Conservation (phyloP, 2,113 vertebrate genomes). For the Dromaius novaehollandiae region DNA sequence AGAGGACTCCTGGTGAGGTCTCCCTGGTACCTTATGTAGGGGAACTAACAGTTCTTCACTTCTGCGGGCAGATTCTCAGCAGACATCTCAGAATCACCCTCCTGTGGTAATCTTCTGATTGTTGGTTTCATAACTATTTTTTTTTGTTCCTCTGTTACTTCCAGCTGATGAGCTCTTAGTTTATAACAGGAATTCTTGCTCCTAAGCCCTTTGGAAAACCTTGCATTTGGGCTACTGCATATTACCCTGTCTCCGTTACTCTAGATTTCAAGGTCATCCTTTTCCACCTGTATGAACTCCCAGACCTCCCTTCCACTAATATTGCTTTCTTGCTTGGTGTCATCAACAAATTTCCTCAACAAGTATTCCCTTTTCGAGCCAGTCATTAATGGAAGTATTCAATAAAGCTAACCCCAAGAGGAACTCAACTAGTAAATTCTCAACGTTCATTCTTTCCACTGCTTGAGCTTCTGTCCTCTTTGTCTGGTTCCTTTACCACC, state of each 20-base stretch:
- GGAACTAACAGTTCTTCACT: background rate
- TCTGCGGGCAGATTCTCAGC: background rate
- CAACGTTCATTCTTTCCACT: background rate
- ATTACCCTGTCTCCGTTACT: background rate
- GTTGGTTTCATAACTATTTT: background rate
- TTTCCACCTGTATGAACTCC: background rate
- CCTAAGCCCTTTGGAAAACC: background rate
- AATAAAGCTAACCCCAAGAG: background rate
- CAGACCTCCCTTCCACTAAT: background rate
- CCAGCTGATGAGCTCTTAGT: background rate
- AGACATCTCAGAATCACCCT: background rate
- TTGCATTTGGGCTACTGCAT: background rate
- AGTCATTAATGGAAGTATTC: background rate
- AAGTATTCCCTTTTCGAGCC: background rate
- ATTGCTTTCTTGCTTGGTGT: background rate
- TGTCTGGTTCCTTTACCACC: background rate
- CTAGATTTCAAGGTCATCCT: background rate
- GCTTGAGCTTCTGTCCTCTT: background rate
- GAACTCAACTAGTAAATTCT: background rate
- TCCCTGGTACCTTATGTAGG: background rate
- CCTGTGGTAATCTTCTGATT: background rate
- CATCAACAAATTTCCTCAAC: background rate
- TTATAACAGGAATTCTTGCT: background rate
- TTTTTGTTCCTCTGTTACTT: background rate
- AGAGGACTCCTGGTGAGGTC: background rate